These are phyloP conservation scores for Danio albolineatus DNA, from an alignment of 2,797 vertebrate species.

Conservation along the genomic window DNA sequence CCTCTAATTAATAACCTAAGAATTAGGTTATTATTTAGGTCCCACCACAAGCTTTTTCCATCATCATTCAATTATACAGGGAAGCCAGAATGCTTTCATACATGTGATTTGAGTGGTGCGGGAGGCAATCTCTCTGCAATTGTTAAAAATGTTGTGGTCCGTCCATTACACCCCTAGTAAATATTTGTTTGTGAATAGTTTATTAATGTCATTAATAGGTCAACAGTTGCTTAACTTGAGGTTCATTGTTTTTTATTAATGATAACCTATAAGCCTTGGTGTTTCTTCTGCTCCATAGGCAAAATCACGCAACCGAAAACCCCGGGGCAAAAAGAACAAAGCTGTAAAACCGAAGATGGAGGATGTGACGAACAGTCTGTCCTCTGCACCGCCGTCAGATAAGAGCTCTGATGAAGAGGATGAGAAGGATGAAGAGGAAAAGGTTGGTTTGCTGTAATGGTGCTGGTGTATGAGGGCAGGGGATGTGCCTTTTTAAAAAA, in stretches of 20 bases:
- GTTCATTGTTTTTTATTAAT: conserved; percentile 7
- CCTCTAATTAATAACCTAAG: too few relatives aligned
- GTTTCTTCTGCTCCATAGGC: conserved; percentile 77
- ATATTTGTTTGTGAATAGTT: neutral
- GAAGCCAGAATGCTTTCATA: too few relatives aligned
- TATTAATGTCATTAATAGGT: neutral
- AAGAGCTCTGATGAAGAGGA: conserved; percentile 93
- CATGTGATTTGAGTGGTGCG: too few relatives aligned
- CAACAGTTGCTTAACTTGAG: neutral
- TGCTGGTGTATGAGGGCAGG: neutral
- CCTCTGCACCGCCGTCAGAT: conserved; percentile 88
- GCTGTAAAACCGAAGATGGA: conserved; percentile 87
- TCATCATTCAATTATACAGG: too few relatives aligned
- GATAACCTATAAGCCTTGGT: neutral
- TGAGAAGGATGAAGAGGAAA: conserved; percentile 75
- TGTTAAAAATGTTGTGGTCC: too few relatives aligned
- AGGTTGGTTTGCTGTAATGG: conserved; percentile 68
- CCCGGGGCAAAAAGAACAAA: conserved; percentile 91
- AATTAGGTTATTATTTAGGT: too few relatives aligned
- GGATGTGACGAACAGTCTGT: conserved; percentile 90
- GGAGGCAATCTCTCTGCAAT: too few relatives aligned
- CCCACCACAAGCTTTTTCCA: too few relatives aligned
- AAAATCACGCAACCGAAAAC: conserved; percentile 91
- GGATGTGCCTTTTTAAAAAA: neutral
- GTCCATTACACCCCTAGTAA: too few relatives aligned